These are phyloP conservation scores for Calephelis virginiensis DNA, from an alignment of 1,140 invertebrate species.

Conservation along the genomic window DNA sequence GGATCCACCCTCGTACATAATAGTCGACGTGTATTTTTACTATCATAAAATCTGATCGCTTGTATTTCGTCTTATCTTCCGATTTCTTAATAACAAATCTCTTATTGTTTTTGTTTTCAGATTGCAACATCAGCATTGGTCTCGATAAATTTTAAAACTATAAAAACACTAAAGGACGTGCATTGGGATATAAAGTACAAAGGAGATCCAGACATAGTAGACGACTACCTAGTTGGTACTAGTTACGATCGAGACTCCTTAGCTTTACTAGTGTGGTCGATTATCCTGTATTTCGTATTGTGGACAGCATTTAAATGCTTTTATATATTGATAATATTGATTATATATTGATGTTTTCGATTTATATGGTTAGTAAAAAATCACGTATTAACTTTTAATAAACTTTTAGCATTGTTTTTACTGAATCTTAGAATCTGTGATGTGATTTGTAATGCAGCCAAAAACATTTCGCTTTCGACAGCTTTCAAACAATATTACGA, in stretches of 20 bases:
- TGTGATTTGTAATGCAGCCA: no score
- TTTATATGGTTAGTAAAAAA: background rate
- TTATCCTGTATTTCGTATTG: background rate
- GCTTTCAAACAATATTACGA: no score
- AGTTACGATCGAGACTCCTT: background rate
- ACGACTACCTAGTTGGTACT: background rate
- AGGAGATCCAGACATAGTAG: background rate
- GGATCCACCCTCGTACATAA: no score
- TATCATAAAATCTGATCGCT: no score
- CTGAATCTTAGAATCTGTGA: no score
- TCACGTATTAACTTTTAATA: no score
- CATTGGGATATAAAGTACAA: background rate
- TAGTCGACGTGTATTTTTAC: no score
- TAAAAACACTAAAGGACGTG: background rate
- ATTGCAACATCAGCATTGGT: background rate
- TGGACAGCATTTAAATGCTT: constrained; percentile 1
- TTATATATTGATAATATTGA: constrained; percentile 4
- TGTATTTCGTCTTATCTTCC: no score
- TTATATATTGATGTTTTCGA: background rate
- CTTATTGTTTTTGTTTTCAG: background rate
- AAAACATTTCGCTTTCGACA: no score
- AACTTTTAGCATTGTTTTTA: no score
- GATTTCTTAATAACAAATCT: no score
- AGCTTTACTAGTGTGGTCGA: background rate
- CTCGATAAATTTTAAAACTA: background rate